A percentile compares a stretch with the other conserved stretches of the same genome.
Evolutionary conservation across 1,140 invertebrate genomes (phyloP).

Genomic region (Musca vetustissima): DNA sequence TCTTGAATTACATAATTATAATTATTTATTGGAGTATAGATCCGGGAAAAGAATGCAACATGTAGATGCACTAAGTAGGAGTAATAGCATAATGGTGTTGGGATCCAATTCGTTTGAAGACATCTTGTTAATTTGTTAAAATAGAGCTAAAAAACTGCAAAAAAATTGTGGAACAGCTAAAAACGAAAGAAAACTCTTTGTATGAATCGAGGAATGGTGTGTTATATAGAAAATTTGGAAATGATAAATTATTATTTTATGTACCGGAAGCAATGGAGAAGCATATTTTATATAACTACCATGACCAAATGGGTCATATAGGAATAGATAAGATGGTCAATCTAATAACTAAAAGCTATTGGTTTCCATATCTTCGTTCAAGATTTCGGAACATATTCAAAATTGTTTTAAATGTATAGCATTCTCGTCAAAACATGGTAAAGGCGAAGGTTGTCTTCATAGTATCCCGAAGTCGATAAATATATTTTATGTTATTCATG

Average conservation of each 20-base stretch:
- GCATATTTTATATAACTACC: conserved; percentile 34
- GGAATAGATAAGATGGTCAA: conserved; percentile 37
- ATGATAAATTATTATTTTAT: conserved; percentile 35
- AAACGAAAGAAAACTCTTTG: too few relatives aligned
- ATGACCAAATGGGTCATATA: conserved; percentile 42
- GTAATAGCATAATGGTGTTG: too few relatives aligned
- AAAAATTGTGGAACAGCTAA: too few relatives aligned
- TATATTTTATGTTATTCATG: conserved; percentile 38
- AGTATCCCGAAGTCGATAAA: conserved; percentile 35
- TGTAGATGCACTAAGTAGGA: too few relatives aligned
- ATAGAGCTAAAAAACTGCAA: too few relatives aligned
- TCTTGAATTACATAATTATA: too few relatives aligned
- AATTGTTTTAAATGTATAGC: conserved; percentile 44
- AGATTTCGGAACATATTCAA: conserved; percentile 30
- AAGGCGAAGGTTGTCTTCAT: conserved; percentile 39
- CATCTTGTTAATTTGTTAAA: too few relatives aligned
- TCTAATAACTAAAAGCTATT: conserved; percentile 35
- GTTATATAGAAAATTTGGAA: conserved; percentile 22
- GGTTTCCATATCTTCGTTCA: conserved; percentile 42
- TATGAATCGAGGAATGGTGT: conserved; percentile 25
- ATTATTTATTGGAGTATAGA: too few relatives aligned
- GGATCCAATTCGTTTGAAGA: too few relatives aligned
- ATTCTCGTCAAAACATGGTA: conserved; percentile 36
- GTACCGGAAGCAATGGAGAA: conserved; percentile 39
- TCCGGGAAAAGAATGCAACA: too few relatives aligned